Base-by-base conservation (phyloP, 2,797 vertebrate genomes). In the Tarsius wallacei region DNA sequence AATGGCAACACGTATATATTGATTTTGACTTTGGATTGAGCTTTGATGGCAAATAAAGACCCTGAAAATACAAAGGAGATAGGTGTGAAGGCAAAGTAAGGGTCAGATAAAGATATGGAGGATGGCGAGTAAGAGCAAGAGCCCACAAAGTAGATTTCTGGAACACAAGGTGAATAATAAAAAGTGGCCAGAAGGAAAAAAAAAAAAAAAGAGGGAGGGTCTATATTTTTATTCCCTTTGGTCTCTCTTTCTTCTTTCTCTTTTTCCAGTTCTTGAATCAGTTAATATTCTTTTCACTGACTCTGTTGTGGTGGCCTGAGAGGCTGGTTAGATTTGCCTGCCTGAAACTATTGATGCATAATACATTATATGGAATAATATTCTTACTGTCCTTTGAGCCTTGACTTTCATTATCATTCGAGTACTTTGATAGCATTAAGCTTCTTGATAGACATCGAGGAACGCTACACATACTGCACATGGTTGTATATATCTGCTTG, bases 281-380 rank as follows among this genome's bases (percentile, higher is more conserved):
- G 89, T 97, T 98, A 97, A 94, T 96, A 96, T 97, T 97, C 97
- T 95, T 93, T 94, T 97, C 96, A 97, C 92, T 94, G 73, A 64
- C 83, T 97, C 80, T 96, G 93, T 95, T 96, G 91, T 96, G 93
- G 53, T 96, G 95, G 95, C 84, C 95, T 78, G 87, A 97, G 97
- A 96, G 86, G 59, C 93, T 96, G 87, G 81, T 91, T 92, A 91
- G 89, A 86, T 97, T 91, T 81, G 89, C 93, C 68, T 1, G 81
- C 91, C 90, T 90, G 95, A 95, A 97, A 97, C 96, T 90, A 96
- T 96, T 98, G 97, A 98, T 97, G 97, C 97, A 97, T 98, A 97
- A 98, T 98, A 98, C 98, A 98, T 98, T 96, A 97, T 63, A 97
- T 64, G 59, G 98, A 97, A 98, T 98, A 93, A 96, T 97, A 94